phyloP scores from a whole-genome alignment of 2,113 vertebrate genomes.

The Arizona elegans region DNA sequence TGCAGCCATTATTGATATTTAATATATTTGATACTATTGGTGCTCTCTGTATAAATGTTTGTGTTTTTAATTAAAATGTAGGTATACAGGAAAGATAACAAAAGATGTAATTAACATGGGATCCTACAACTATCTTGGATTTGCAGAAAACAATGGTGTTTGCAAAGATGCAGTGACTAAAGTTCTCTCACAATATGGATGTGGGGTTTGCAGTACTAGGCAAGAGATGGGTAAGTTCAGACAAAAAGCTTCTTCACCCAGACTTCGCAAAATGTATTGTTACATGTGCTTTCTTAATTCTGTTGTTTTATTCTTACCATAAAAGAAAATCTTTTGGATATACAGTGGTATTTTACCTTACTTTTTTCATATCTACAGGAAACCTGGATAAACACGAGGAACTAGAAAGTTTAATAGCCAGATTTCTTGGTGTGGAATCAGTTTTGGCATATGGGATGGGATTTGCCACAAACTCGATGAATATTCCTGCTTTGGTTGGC shows the following conservation, averaged over 20 bases:
- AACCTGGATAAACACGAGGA: conserved; percentile 93
- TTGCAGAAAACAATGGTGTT: conserved; percentile 82
- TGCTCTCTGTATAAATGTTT: conserved; percentile 6
- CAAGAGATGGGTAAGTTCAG: conserved; percentile 87
- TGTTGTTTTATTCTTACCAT: background rate
- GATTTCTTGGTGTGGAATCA: conserved; percentile 91
- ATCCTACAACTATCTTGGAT: conserved; percentile 97
- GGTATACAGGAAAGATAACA: conserved; percentile 87
- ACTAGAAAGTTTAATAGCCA: conserved; percentile 85
- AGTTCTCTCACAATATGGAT: conserved; percentile 80
- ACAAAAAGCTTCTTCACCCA: background rate
- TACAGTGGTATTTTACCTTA: conserved; percentile 17
- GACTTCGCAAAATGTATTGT: conserved; percentile 3
- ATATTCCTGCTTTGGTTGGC: conserved; percentile 92
- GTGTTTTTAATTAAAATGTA: conserved; percentile 59
- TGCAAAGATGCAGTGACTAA: conserved; percentile 81
- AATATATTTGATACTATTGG: background rate
- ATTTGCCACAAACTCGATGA: conserved; percentile 98
- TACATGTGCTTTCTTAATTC: background rate
- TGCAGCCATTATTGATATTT: background rate
- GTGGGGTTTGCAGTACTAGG: conserved; percentile 87
- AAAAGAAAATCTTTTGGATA: background rate
- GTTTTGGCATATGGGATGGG: conserved; percentile 96
- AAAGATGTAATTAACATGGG: conserved; percentile 96
- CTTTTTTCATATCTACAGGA: conserved; percentile 71